Evolutionary conservation across 2,797 vertebrate genomes (phyloP), one percentile per base, ranked within the genome.

Genomic region (Apodemus agrarius): DNA sequence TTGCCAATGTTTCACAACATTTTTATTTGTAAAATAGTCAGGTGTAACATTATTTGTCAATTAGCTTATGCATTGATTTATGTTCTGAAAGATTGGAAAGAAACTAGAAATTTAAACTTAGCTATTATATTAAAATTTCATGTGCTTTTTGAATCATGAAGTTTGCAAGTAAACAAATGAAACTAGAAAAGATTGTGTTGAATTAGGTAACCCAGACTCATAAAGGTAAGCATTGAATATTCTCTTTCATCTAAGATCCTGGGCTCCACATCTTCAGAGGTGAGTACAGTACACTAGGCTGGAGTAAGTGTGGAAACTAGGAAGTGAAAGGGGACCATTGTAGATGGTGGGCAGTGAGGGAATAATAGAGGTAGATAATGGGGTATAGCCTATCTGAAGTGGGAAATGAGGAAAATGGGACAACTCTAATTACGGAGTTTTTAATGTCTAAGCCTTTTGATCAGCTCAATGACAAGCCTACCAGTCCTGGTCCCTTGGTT

Each of bases 401-500:
- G 7, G 19, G 54, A 12, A n/a, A 29, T 83, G 37, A 37, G 10
- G 61, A 49, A n/a, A 49, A 43, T 67, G 26, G 59, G 37, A 63
- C 1, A 40, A 1, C 37, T 83, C 81, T 61, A 83, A 6, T 63
- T 46, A 86, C 12, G 21, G 5, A 85, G 21, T 52, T 43, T 19
- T 19, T 31, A 85, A 17, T 54, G 3, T 17, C 26, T 34, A 40
- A 72, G 49, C 2, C 26, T 67, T 78, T 69, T 65, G n/a, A 17
- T 83, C 46, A 54, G 10, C 13, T 61, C 10, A 72, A 16, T 19
- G 10, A n/a, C 65, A 90, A 34, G 6, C 6, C 26, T 11, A 37
- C 10, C 1, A 54, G 14, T 37, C 1, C 19, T 57, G 4, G 10
- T 7, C 0, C 0, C 8, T 11, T 7, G 59, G 0, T 63, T 37